Evolutionary conservation across 1,140 invertebrate genomes (phyloP).

Genomic region (Philotrypesis tridentata): DNA sequence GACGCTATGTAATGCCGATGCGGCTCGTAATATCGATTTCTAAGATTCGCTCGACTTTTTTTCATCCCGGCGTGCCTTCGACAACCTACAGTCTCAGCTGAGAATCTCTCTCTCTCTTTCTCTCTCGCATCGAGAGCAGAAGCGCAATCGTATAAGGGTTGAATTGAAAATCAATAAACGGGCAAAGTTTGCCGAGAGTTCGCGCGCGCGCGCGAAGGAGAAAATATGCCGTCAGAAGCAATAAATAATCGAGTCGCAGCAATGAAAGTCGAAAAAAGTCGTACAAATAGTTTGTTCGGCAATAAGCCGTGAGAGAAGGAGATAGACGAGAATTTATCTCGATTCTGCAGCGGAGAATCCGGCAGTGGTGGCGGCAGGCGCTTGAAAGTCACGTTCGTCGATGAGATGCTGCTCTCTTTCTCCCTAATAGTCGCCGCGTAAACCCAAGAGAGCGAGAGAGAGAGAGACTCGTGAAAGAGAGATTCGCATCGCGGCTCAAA

Average conservation of each 20-base stretch:
- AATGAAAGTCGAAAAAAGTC: neutral
- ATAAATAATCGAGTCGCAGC: neutral
- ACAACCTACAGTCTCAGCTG: no score
- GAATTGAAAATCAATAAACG: neutral
- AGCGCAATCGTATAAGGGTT: no score
- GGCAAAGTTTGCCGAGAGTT: no score
- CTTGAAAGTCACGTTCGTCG: constrained; percentile 10
- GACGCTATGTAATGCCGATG: neutral
- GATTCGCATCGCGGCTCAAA: constrained; percentile 27
- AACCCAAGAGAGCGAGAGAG: neutral
- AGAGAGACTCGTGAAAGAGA: constrained; percentile 3
- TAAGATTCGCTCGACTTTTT: neutral
- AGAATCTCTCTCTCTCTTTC: no score
- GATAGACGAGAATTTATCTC: neutral
- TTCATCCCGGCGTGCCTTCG: no score
- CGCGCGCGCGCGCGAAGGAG: no score
- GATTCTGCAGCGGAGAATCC: neutral
- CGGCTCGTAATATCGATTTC: neutral
- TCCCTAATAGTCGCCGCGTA: neutral
- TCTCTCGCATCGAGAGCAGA: no score
- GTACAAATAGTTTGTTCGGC: neutral
- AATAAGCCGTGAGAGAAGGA: neutral
- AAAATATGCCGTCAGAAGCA: neutral
- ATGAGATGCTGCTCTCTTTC: neutral
- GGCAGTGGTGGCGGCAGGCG: neutral